A percentile compares a stretch with the other conserved stretches of the same genome.
Conservation (phyloP, 30 jellyfish, hydroid and myxozoan species). For the Hydra vulgaris region DNA sequence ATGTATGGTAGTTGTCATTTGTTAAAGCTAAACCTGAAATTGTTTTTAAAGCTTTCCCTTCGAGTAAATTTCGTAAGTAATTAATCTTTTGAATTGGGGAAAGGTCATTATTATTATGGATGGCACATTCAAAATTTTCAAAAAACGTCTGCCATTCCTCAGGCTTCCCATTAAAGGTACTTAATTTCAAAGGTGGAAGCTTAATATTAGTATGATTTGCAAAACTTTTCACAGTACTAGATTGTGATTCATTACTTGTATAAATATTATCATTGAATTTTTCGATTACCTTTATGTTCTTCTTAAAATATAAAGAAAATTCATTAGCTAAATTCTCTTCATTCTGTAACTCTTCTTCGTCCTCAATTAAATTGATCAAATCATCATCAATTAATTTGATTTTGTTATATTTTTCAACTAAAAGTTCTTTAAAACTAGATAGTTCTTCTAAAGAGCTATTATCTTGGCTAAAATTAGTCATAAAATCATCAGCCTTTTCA, state of each 20-base stretch:
- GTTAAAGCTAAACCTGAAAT: constrained; percentile 30
- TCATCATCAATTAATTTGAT: not conserved
- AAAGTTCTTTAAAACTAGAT: not conserved
- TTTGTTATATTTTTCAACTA: not conserved
- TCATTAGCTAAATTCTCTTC: not conserved
- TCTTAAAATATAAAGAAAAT: not conserved
- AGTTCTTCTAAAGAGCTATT: not conserved
- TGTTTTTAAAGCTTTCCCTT: constrained; percentile 31
- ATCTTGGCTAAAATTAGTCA: not conserved
- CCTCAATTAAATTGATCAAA: not conserved
- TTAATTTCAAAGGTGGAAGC: not conserved
- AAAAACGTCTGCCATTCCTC: constrained; percentile 28
- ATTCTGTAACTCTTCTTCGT: not conserved
- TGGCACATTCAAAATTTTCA: constrained; percentile 41
- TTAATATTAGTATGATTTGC: not conserved
- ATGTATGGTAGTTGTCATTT: constrained; percentile 26
- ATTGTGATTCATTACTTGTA: not conserved
- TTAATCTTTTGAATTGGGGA: constrained; percentile 28
- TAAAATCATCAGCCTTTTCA: not conserved
- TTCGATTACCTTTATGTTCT: not conserved
- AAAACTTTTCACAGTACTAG: not conserved
- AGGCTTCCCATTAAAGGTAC: constrained; percentile 8
- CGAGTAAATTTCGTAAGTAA: constrained; percentile 30
- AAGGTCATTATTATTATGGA: constrained; percentile 12
- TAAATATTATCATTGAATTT: not conserved